Conservation (phyloP, 2,888 invertebrate species). For the Chrysodeixis includens region DNA sequence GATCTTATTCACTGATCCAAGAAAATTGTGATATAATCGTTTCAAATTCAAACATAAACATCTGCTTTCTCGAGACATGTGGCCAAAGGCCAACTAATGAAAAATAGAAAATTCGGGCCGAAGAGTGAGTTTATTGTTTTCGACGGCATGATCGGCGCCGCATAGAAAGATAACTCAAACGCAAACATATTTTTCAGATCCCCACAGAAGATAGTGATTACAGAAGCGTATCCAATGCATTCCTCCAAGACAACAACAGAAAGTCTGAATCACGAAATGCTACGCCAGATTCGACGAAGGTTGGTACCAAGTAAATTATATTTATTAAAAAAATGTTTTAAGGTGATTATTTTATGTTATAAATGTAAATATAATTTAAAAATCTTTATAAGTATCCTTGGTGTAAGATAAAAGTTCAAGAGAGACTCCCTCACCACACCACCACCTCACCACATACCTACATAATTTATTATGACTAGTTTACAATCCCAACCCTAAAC, state of each 20-base stretch:
- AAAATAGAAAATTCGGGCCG: neutral
- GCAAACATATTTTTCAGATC: slow-evolving; percentile 66
- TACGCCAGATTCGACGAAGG: slow-evolving; percentile 84
- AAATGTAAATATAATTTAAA: too few relatives aligned
- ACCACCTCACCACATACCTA: too few relatives aligned
- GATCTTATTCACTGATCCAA: neutral
- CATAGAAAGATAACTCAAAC: neutral
- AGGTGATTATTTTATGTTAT: too few relatives aligned
- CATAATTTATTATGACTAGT: too few relatives aligned
- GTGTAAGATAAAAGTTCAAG: neutral
- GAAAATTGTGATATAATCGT: slow-evolving; percentile 2
- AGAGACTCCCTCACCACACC: neutral
- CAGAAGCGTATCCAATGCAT: slow-evolving; percentile 83
- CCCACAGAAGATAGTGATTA: slow-evolving; percentile 79
- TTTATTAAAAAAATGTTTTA: neutral
- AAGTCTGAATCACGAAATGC: slow-evolving; percentile 80
- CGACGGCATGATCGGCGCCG: neutral
- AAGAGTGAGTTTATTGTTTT: neutral
- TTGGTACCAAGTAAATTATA: slow-evolving; percentile 53
- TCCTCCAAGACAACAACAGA: slow-evolving; percentile 82
- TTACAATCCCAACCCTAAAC: too few relatives aligned
- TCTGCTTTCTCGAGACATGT: too few relatives aligned
- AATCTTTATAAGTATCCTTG: neutral
- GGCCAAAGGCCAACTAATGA: neutral
- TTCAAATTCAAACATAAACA: too few relatives aligned